Conservation (phyloP, 1,140 invertebrate genomes). For the Hydropsyche tenuis region DNA sequence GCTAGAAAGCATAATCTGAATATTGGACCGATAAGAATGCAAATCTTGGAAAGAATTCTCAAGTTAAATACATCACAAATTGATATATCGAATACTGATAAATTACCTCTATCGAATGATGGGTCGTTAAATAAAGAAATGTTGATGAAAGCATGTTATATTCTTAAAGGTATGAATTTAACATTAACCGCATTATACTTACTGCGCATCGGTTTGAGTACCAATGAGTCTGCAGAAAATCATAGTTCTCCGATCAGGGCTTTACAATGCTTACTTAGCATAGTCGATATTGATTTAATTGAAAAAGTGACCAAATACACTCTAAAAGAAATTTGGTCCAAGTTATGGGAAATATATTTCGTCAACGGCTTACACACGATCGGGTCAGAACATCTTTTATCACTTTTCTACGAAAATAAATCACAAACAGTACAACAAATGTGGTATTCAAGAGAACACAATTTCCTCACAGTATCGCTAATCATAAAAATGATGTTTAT, state of each 20-base stretch:
- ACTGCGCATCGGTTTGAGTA: conserved; percentile 60
- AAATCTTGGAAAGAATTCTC: conserved; percentile 60
- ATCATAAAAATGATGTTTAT: conserved; percentile 54
- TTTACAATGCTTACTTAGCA: conserved; percentile 61
- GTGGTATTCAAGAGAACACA: conserved; percentile 54
- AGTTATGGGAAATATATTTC: conserved; percentile 57
- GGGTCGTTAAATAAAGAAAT: conserved; percentile 53
- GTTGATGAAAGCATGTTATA: conserved; percentile 60
- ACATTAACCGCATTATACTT: conserved; percentile 62
- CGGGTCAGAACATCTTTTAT: conserved; percentile 60
- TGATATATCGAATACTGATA: conserved; percentile 41
- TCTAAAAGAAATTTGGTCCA: conserved; percentile 56
- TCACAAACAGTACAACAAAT: conserved; percentile 56
- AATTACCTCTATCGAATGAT: conserved; percentile 25
- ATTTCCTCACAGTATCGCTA: conserved; percentile 55
- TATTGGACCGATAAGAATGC: conserved; percentile 58
- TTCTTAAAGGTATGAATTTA: conserved; percentile 60
- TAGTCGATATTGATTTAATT: conserved; percentile 57
- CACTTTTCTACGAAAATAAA: conserved; percentile 59
- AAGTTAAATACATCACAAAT: conserved; percentile 54
- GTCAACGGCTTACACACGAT: conserved; percentile 57
- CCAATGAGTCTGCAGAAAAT: conserved; percentile 59
- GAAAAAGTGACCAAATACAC: conserved; percentile 58
- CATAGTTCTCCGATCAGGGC: conserved; percentile 58
- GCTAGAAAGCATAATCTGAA: conserved; percentile 61